Evolutionary conservation across 92 coral and sea anemone species (phyloP), one percentile per base, ranked within the genome.

Genomic region (Palythoa caribaeorum): DNA sequence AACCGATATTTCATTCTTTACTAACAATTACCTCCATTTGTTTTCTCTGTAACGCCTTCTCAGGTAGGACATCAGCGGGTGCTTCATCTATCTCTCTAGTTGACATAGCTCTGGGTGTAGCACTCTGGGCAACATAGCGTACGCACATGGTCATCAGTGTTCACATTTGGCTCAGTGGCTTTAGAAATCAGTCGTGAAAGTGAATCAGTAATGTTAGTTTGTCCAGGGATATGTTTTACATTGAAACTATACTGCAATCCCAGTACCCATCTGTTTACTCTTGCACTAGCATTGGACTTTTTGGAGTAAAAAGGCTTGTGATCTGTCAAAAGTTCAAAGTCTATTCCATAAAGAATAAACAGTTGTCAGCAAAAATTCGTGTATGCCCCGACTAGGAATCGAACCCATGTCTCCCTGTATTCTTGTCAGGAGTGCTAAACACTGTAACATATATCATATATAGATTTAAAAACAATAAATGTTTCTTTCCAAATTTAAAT

Each of bases 401-500:
- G 28, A 28, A 28, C 28, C 28, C 28, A 28, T 28, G 28, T 28
- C 28, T 28, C 28, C 28, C 28, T 28, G 28, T 28, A 28, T 28
- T 28, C 28, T 28, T 28, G 28, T 28, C 28, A 28, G 28, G 28
- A 28, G 28, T 28, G 28, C 28, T 28, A 28, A 28, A 28, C 28
- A 28, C 28, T 28, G 28, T 28, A 28, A 28, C 28, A 28, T 28
- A 28, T 28, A 28, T 28, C 28, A 28, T 28, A 28, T 28, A 28
- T 28, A 28, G 28, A 28, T 28, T 28, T 16, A 16, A 63, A 17
- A 63, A 63, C 70, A 63, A 63, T 28, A 28, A 28, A 63, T 63
- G 20, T 63, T 63, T 63, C 70, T 63, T 63, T 63, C 81, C 21
- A 57, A 76, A 76, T 76, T 76, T 28, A 28, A 28, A 28, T 76